These are phyloP conservation scores for Pomacea canaliculata DNA, from an alignment of 2,888 invertebrate genomes.

Conservation along the genomic window DNA sequence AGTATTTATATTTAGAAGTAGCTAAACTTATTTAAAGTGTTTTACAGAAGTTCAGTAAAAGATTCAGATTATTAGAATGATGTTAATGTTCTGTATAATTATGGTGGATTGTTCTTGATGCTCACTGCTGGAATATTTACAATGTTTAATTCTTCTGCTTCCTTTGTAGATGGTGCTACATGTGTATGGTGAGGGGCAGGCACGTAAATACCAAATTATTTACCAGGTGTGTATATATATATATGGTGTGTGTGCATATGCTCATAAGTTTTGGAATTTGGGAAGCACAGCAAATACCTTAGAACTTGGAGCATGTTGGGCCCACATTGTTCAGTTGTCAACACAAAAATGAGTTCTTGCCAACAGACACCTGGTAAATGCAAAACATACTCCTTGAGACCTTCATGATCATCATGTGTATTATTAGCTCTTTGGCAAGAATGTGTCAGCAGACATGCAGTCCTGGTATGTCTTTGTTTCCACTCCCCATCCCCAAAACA, in stretches of 20 bases:
- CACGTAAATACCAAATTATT: slow-evolving; percentile 18
- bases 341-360: too few species aligned
- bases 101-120: neutral
- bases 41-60: too few species aligned
- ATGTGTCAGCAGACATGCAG: too few species aligned
- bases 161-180: slow-evolving; percentile 19
- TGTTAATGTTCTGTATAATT: neutral
- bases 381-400: too few species aligned
- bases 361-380: too few species aligned
- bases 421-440: too few species aligned
- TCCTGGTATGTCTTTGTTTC: too few species aligned
- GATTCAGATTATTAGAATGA: neutral
- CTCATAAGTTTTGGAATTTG: too few species aligned
- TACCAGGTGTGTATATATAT: slow-evolving; percentile 8
- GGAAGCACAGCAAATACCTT: neutral
- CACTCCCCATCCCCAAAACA: too few species aligned
- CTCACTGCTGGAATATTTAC: neutral
- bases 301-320: neutral
- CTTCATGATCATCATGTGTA: too few species aligned
- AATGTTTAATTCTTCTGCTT: neutral
- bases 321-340: neutral
- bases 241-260: too few species aligned
- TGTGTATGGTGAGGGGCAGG: slow-evolving; percentile 6
- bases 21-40: too few species aligned
- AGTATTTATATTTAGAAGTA: neutral